Percentiles rank a stretch among this genome's conserved stretches.
Evolutionary conservation across 2,113 vertebrate genomes (phyloP).

Genomic region (Tyto alba): DNA sequence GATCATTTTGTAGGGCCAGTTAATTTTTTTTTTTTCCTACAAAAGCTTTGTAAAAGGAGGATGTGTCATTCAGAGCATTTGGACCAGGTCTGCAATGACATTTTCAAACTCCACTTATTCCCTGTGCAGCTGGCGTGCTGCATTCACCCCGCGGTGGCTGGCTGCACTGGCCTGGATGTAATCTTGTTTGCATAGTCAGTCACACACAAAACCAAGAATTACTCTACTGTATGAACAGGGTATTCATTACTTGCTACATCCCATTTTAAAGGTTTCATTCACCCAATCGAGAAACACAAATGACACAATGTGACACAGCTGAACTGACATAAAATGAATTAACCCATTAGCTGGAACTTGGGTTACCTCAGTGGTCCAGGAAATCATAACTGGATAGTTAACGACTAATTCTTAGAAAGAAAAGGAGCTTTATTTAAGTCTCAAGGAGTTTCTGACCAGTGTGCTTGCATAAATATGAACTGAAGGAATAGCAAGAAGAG

Average conservation of each 20-base stretch:
- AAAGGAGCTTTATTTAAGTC: not conserved
- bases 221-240: not conserved
- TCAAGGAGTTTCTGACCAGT: not conserved
- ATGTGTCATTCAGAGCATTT: not conserved
- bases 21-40: not conserved
- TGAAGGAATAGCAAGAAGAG: not conserved
- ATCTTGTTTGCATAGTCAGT: not conserved
- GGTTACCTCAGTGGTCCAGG: not conserved
- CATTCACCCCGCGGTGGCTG: not conserved
- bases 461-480: not conserved
- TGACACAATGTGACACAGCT: not conserved
- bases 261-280: conserved; percentile 4
- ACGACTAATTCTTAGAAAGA: not conserved
- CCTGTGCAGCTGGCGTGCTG: not conserved
- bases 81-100: not conserved
- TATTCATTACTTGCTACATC: conserved; percentile 11
- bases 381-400: not conserved
- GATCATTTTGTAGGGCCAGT: not conserved
- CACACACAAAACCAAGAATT: not conserved
- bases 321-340: not conserved
- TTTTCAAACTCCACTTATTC: not conserved
- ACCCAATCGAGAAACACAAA: not conserved
- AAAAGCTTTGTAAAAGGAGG: not conserved
- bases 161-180: conserved; percentile 26
- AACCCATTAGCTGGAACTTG: not conserved